phyloP scores from a whole-genome alignment of 2,797 vertebrate species.

The Girardinus metallicus region DNA sequence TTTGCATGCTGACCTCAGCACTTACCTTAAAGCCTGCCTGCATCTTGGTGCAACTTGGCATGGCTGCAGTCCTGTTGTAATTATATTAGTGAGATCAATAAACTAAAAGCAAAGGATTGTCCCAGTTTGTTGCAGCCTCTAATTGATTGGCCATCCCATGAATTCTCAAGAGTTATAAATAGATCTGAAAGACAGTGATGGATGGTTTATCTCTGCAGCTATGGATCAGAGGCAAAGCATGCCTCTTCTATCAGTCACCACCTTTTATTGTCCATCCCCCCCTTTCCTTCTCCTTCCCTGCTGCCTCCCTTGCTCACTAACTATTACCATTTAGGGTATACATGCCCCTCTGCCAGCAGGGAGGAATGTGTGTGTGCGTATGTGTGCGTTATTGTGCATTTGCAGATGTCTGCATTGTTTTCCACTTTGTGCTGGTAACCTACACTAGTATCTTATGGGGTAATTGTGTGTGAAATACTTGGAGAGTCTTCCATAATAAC shows the following conservation, averaged over 20 bases:
- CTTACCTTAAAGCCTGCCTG: slow-evolving; percentile 7
- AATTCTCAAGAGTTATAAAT: slow-evolving; percentile 41
- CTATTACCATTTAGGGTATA: slow-evolving; percentile 81
- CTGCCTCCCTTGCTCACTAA: slow-evolving; percentile 45
- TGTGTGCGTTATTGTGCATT: slow-evolving; percentile 16
- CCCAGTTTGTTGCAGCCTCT: slow-evolving; percentile 22
- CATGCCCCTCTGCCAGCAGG: slow-evolving; percentile 66
- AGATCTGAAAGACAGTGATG: slow-evolving; percentile 37
- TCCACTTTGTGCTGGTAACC: slow-evolving; percentile 32
- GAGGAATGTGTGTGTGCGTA: slow-evolving; percentile 62
- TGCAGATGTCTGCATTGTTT: slow-evolving; percentile 45
- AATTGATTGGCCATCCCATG: slow-evolving; percentile 21
- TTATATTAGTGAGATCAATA: slow-evolving; percentile 19
- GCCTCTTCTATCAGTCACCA: slow-evolving; percentile 64
- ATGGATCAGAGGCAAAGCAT: slow-evolving; percentile 39
- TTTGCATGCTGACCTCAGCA: slow-evolving; percentile 7
- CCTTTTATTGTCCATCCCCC: slow-evolving; percentile 52
- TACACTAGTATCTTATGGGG: slow-evolving; percentile 47
- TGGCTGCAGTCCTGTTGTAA: slow-evolving; percentile 7
- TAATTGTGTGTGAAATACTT: slow-evolving; percentile 39
- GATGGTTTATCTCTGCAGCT: slow-evolving; percentile 46
- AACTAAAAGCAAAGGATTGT: slow-evolving; percentile 10
- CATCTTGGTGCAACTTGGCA: slow-evolving; percentile 1
- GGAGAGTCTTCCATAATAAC: slow-evolving; percentile 53
- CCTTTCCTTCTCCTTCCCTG: slow-evolving; percentile 22